A percentile compares a stretch with the other conserved stretches of the same genome.
These are phyloP conservation scores for Theodoxus fluviatilis DNA, from an alignment of 2,888 invertebrate genomes.

Conservation along the genomic window DNA sequence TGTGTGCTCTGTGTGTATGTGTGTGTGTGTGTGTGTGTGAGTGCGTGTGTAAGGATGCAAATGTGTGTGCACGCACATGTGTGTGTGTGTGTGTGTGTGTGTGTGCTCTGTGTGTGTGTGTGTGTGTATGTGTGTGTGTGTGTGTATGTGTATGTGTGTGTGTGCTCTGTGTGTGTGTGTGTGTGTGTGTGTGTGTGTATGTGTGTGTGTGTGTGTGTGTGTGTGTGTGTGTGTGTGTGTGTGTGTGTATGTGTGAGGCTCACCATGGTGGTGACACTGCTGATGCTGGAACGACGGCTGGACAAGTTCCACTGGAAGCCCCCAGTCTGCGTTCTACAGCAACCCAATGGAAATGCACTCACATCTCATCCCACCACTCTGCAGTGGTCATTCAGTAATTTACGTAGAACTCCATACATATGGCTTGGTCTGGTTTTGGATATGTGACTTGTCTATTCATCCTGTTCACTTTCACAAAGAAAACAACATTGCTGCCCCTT, in stretches of 20 bases:
- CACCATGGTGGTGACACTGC: background rate
- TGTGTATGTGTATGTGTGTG: background rate
- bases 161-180: background rate
- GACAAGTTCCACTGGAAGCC: background rate
- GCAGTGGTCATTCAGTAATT: background rate
- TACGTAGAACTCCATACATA: background rate
- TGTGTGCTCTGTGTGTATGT: background rate
- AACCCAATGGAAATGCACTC: background rate
- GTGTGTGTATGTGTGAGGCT: background rate
- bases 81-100: constrained; percentile 11
- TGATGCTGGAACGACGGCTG: background rate
- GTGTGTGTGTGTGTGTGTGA: background rate
- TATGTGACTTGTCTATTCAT: too few species aligned
- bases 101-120: background rate
- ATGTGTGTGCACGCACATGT: too few species aligned
- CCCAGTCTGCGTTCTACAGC: background rate
- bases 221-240: background rate
- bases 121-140: background rate
- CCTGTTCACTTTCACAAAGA: too few species aligned
- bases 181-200: background rate
- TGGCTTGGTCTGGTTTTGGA: too few species aligned
- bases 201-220: background rate
- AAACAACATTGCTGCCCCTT: too few species aligned
- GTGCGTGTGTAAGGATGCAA: background rate
- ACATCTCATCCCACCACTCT: background rate